Evolutionary conservation across 2,888 invertebrate species (phyloP), one percentile per base, ranked within the genome.

Genomic region (Eustalomyia histrio): DNA sequence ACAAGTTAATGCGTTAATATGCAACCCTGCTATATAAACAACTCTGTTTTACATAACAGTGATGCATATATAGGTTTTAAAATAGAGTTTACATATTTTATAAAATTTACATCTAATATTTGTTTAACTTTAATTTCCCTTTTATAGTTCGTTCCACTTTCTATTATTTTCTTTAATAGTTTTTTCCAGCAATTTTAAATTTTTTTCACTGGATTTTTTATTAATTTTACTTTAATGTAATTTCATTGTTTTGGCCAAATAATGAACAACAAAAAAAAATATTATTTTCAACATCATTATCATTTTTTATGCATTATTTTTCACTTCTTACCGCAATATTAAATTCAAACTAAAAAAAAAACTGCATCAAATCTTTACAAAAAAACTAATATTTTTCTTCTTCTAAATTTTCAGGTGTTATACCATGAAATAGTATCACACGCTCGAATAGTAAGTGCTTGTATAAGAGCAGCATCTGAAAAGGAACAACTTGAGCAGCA

Each of bases 401-500:
- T 58, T 24, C 68, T 47, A 50, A 14, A 85, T 84, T 92, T 92
- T 29, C 93, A 97, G 97, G 95, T 95, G 92, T 94, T 97, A 91
- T 97, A 97, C 92, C 94, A 94, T 89, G 97, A 97, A 92, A 97
- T 97, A 91, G 96, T 97, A 93, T 96, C 96, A 91, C 97, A 96
- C 92, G 95, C 95, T 86, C 94, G 95, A 91, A 95, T 95, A 91
- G 96, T 96, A 94, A 91, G 94, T 95, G 91, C 94, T 94, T 91
- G 93, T 94, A 90, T 95, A 94, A 92, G 94, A 92, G 89, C 93
- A 92, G 89, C 94, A 92, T 88, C 93, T 92, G 86, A 93, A 92
- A 91, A 92, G 86, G 89, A 89, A 86, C 87, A 86, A 72, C 83
- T 83, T 50, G 80, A 83, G 68, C 81, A 81, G 21, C 75, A 83